phyloP scores from a whole-genome alignment of 2,113 vertebrate species.

The Cheilinus undulatus region DNA sequence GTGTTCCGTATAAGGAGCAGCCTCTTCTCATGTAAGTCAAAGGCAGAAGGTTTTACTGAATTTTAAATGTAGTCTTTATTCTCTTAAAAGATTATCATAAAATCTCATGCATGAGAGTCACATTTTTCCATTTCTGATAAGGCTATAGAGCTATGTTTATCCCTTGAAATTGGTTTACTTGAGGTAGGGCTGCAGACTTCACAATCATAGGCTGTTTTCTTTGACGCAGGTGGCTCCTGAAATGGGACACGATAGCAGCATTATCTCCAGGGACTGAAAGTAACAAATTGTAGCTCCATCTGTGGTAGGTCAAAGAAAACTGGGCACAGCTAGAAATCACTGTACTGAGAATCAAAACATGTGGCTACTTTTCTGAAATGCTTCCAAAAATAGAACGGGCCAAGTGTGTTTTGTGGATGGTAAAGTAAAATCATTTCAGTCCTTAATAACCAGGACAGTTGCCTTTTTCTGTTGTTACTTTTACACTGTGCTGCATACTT shows the following conservation, averaged over 20 bases:
- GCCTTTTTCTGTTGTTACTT: background rate
- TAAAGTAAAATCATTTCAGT: background rate
- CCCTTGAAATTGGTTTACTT: background rate
- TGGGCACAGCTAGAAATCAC: background rate
- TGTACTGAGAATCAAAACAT: background rate
- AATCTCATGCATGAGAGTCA: background rate
- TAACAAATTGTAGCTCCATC: constrained; percentile 12
- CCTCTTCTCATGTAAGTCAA: background rate
- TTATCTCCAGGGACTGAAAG: constrained; percentile 9
- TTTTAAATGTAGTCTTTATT: background rate
- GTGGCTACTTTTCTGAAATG: background rate
- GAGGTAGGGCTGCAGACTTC: constrained; percentile 1
- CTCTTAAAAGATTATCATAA: background rate
- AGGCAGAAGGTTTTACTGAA: background rate
- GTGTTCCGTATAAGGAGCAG: background rate
- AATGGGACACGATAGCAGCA: constrained; percentile 1
- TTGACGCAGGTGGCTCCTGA: constrained; percentile 42
- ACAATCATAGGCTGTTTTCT: background rate
- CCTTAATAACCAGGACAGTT: background rate
- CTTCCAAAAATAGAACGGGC: background rate
- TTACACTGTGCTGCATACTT: too few species aligned
- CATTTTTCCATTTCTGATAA: background rate
- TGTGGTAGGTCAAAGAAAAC: background rate
- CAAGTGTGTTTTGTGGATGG: background rate
- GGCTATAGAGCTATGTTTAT: background rate